phyloP scores from a whole-genome alignment of 2,797 vertebrate species.

The Hippopotamyrus pictus region DNA sequence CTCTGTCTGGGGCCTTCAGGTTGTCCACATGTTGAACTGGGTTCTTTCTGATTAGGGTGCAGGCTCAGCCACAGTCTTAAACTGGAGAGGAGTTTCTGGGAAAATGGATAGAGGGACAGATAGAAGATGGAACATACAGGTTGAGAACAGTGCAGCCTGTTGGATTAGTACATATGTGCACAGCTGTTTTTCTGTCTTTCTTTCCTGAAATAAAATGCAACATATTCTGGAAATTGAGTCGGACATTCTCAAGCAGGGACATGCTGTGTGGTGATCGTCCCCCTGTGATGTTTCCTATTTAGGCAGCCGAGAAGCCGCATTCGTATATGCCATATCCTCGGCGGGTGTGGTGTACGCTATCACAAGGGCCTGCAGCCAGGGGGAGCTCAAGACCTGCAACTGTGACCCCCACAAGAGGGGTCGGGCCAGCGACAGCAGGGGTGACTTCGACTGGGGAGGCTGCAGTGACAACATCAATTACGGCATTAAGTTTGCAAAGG shows the following conservation, averaged over 20 bases:
- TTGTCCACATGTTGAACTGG: neutral
- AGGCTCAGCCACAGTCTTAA: neutral
- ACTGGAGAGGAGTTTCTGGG: neutral
- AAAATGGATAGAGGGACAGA: neutral
- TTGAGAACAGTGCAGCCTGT: neutral
- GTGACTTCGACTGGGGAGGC: conserved; percentile 95
- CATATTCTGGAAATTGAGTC: neutral
- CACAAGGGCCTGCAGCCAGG: conserved; percentile 91
- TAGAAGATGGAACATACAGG: neutral
- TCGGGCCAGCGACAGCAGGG: conserved; percentile 71
- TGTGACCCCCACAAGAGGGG: conserved; percentile 90
- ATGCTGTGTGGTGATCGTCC: neutral
- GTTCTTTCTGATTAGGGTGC: neutral
- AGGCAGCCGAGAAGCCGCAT: conserved; percentile 96
- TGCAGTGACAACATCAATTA: conserved; percentile 98
- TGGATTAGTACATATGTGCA: neutral
- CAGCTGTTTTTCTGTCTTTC: neutral
- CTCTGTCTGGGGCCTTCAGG: neutral
- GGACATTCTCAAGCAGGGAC: neutral
- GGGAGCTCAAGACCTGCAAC: conserved; percentile 84
- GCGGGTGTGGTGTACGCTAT: conserved; percentile 94
- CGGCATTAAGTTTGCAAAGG: conserved; percentile 88
- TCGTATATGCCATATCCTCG: conserved; percentile 95
- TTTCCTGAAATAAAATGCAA: neutral
- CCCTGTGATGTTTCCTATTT: conserved; percentile 6